Base-by-base conservation (phyloP, 2,797 vertebrate genomes). In the Pipistrellus pygmaeus region DNA sequence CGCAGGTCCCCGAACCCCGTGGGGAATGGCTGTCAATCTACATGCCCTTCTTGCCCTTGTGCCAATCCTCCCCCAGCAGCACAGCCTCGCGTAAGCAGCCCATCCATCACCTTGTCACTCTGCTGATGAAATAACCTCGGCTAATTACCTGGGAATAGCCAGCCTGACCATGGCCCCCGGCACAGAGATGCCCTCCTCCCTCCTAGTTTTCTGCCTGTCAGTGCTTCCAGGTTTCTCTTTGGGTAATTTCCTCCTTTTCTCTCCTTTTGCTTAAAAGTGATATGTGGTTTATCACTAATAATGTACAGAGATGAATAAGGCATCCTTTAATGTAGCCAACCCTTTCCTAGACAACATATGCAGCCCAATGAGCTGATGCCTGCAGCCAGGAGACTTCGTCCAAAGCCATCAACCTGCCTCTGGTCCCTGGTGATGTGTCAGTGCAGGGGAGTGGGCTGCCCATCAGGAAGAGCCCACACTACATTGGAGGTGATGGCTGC, bases 231-330 rank as follows among this genome's bases (percentile, higher is more conserved):
- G 41, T 32, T 64, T 90, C 64, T 53, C 12, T 76, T 87, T 30
- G 32, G 66, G 60, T n/a, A 53, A 78, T 77, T 94, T 89, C 4
- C 64, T 53, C 71, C 32, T 91, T 88, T 69, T 88, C 89, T 92
- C 46, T 85, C 41, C 53, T 88, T 81, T 89, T 30, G 85, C 20
- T 88, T 90, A 73, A 86, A 90, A 83, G 30, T 60, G 92, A 95
- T 94, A 93, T 78, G 38, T 83, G 80, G 75, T 85, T 96, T 96
- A n/a, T n/a, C n/a, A n/a, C n/a, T n/a, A 96, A 95, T 97, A 97
- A 96, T 14, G 77, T 64, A 68, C 75, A 85, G 95, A 95, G 83
- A 80, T 78, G 94, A 55, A 91, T n/a, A n/a, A n/a, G n/a, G n/a
- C n/a, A n/a, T n/a, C n/a, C n/a, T n/a, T n/a, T n/a, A 69, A 91